Evolutionary conservation across 2,888 invertebrate genomes (phyloP), one percentile per base, ranked within the genome.

Genomic region (Marronus borbonicus): DNA sequence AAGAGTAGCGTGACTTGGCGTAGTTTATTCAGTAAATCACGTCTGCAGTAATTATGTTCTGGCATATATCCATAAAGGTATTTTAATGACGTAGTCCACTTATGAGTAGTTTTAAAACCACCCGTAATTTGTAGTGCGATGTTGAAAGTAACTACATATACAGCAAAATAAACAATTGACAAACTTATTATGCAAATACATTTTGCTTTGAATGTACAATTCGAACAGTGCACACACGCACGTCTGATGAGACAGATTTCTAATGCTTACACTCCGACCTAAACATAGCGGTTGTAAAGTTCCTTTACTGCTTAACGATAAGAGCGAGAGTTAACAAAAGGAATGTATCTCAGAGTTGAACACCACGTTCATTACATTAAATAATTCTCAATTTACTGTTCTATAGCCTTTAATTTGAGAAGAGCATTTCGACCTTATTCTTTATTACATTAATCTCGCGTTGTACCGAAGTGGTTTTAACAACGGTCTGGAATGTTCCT

Each of bases 301-400:
- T 14, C 44, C 17, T 17, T 72, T 58, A 58, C 44, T 36, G 5
- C 72, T 14, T 20, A 36, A 60, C 68, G 49, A 68, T 49, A 49
- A 68, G 20, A n/a, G 24, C 58, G n/a, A 24, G 60, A 28, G 17
- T 52, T 72, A 72, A 72, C 72, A 72, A 72, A 70, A 72, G 72
- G 72, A 60, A 60, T 58, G 44, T 44, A 60, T 72, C 20, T 39
- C 28, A 44, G 60, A 60, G 58, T 72, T 72, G 60, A 60, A 72
- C 52, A 52, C 72, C 52, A 52, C 72, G 36, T 39, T 58, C 20
- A 72, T 72, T 72, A 72, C 58, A 60, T 72, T 60, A 60, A 44
- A 72, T 72, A 58, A 72, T 72, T 72, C 72, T 39, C 39, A 44
- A 24, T 68, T 49, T 20, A 49, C 8, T 50, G 49, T 39, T 60